Evolutionary conservation across 1,140 invertebrate genomes (phyloP).

Genomic region (Drosophila truncata): DNA sequence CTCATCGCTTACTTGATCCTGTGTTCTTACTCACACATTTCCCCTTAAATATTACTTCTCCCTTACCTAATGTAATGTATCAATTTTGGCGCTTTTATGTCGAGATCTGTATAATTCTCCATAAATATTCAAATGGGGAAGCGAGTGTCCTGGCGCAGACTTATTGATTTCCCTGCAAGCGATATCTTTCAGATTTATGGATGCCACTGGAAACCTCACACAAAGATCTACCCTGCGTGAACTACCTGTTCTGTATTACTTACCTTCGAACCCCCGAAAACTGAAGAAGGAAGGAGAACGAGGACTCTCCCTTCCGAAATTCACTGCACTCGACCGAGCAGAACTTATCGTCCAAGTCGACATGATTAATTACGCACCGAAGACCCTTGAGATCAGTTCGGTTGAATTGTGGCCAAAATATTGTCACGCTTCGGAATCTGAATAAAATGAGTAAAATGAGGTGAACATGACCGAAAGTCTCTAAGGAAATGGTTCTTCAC

Average conservation of each 20-base stretch:
- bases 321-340: conserved; percentile 47
- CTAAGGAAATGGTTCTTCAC: conserved; percentile 59
- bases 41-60: neutral
- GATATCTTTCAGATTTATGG: conserved; percentile 72
- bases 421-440: conserved; percentile 73
- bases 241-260: conserved; percentile 40
- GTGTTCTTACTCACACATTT: neutral
- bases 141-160: conserved; percentile 11
- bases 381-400: conserved; percentile 61
- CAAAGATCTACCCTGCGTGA: conserved; percentile 15
- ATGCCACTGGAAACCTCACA: conserved; percentile 36
- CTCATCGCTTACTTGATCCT: neutral
- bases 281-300: neutral
- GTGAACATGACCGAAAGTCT: conserved; percentile 46
- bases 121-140: conserved; percentile 71
- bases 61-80: conserved; percentile 57
- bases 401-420: conserved; percentile 79
- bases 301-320: conserved; percentile 21
- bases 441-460: conserved; percentile 35
- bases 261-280: neutral
- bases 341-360: conserved; percentile 49
- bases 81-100: conserved; percentile 75
- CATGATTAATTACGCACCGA: conserved; percentile 51
- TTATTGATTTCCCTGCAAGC: conserved; percentile 59
- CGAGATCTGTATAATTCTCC: conserved; percentile 34